These are phyloP conservation scores for Gallinago jamesoni DNA, from an alignment of 2,113 vertebrate genomes.

Conservation along the genomic window DNA sequence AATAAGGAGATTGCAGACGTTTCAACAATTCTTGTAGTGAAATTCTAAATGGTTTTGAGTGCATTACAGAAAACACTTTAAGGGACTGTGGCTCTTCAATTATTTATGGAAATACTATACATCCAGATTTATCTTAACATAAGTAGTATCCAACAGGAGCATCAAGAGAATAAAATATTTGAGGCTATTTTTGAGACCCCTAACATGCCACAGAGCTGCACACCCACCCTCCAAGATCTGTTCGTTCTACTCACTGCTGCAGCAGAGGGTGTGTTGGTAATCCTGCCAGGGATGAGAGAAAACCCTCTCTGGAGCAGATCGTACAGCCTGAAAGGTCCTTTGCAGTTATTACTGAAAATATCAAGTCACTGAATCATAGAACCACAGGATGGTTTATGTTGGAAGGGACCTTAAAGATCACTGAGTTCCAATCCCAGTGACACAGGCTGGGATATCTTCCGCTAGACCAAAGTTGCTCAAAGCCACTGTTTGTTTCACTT, in stretches of 20 bases:
- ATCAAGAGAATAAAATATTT: slow-evolving; percentile 43
- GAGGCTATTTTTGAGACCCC: slow-evolving; percentile 29
- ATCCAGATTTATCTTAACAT: slow-evolving; percentile 31
- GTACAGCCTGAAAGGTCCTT: background rate
- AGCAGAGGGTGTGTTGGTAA: background rate
- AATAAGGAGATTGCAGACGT: slow-evolving; percentile 13
- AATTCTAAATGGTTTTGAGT: slow-evolving; percentile 21
- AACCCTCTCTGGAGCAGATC: background rate
- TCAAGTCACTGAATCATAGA: background rate
- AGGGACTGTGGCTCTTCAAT: slow-evolving; percentile 40
- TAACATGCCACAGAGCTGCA: background rate
- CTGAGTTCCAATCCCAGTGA: background rate
- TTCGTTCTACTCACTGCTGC: background rate
- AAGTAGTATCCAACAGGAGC: slow-evolving; percentile 50
- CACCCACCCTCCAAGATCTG: background rate
- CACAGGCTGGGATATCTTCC: background rate
- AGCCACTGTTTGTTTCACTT: background rate
- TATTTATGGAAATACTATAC: slow-evolving; percentile 34
- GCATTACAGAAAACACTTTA: slow-evolving; percentile 17
- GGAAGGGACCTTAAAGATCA: background rate
- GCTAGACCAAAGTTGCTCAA: background rate
- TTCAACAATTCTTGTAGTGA: background rate
- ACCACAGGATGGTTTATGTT: background rate
- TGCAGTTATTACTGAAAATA: background rate
- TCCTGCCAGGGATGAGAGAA: background rate